Evolutionary conservation across 2,888 invertebrate genomes (phyloP).

Genomic region (Mesoligia furuncula): DNA sequence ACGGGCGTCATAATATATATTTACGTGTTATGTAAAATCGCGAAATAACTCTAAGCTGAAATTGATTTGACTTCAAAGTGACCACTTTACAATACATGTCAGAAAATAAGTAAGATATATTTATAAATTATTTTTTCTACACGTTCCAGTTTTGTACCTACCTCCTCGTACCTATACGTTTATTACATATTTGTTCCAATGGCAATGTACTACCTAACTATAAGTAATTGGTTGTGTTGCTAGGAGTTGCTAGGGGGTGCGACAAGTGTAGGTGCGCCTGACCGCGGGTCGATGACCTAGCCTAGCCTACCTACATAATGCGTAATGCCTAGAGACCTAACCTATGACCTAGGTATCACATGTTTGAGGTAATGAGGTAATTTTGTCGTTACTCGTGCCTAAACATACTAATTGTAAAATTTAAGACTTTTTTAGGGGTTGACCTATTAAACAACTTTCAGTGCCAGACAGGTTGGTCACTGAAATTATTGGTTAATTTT

Average conservation of each 20-base stretch:
- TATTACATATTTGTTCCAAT: conserved; percentile 30
- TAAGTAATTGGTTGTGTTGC: conserved; percentile 59
- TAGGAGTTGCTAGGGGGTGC: conserved; percentile 30
- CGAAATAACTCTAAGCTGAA: not conserved
- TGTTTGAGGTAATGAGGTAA: conserved; percentile 25
- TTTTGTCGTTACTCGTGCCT: conserved; percentile 30
- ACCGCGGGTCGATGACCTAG: conserved; percentile 43
- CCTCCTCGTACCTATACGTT: not conserved
- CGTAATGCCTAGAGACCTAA: conserved; percentile 40
- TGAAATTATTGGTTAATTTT: not conserved
- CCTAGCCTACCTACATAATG: conserved; percentile 24
- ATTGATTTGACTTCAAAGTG: not conserved
- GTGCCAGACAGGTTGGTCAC: not conserved
- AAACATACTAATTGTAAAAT: conserved; percentile 17
- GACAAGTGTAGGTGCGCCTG: conserved; percentile 50
- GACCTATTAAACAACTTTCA: not conserved
- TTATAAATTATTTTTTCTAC: not conserved
- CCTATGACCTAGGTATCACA: not conserved
- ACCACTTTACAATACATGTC: not conserved
- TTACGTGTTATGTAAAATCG: not conserved
- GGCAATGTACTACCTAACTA: conserved; percentile 34
- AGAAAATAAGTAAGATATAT: not conserved
- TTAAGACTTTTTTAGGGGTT: not conserved
- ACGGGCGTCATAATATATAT: not conserved
- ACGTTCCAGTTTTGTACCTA: conserved; percentile 2